Evolutionary conservation across 2,113 vertebrate species (phyloP).

Genomic region (Loxodonta africana): DNA sequence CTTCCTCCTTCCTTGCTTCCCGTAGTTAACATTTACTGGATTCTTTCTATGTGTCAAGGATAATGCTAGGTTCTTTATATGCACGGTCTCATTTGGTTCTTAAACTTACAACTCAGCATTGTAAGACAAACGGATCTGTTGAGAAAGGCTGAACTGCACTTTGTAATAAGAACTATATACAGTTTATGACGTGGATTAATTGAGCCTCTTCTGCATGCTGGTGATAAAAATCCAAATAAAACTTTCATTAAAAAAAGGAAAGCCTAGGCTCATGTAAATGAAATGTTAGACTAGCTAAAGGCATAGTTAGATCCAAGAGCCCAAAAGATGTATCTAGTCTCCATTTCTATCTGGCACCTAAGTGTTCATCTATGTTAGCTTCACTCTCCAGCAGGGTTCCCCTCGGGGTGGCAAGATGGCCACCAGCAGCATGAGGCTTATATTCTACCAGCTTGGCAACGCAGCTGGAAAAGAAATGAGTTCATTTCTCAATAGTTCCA

Average conservation of each 20-base stretch:
- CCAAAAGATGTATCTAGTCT: background rate
- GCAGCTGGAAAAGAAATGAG: constrained; percentile 57
- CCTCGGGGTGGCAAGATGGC: background rate
- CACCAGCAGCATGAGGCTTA: background rate
- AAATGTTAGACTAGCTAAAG: background rate
- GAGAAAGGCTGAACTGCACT: background rate
- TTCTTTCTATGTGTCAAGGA: background rate
- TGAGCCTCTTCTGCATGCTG: background rate
- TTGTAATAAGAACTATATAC: background rate
- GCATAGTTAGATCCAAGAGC: background rate
- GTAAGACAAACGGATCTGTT: constrained; percentile 25
- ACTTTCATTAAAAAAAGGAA: background rate
- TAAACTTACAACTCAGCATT: constrained; percentile 11
- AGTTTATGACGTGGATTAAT: constrained; percentile 19
- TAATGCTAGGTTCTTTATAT: background rate
- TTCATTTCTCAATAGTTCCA: constrained; percentile 11
- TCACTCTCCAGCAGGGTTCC: background rate
- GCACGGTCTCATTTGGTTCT: constrained; percentile 9
- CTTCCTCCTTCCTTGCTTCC: background rate
- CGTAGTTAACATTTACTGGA: background rate
- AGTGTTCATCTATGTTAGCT: background rate
- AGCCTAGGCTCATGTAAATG: background rate
- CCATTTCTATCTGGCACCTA: background rate
- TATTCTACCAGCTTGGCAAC: background rate
- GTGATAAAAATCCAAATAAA: constrained; percentile 51